phyloP scores from a whole-genome alignment of 2,888 invertebrate genomes.

The Globia sparganii region DNA sequence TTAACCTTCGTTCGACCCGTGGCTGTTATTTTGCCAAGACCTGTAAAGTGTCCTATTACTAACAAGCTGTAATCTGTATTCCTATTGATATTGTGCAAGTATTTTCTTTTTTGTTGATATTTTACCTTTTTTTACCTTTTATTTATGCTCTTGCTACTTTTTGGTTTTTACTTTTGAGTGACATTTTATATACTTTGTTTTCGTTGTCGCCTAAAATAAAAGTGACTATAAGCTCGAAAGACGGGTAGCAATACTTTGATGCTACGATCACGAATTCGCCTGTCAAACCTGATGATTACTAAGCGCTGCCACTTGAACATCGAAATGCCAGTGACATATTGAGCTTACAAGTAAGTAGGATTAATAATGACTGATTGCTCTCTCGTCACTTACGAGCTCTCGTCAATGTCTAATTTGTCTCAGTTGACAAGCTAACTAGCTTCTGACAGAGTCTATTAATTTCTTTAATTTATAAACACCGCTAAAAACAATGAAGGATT shows the following conservation, averaged over 20 bases:
- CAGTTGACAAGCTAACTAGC: constrained; percentile 58
- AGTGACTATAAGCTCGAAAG: background rate
- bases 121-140: no score
- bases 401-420: constrained; percentile 59
- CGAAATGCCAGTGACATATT: constrained; percentile 19
- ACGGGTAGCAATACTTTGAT: background rate
- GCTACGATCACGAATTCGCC: background rate
- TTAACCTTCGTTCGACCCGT: no score
- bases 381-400: constrained; percentile 31
- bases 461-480: constrained; percentile 31
- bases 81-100: background rate
- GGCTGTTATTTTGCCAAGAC: no score
- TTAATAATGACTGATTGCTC: constrained; percentile 47
- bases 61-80: background rate
- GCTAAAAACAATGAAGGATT: constrained; percentile 9
- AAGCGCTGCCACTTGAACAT: constrained; percentile 37
- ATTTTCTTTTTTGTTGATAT: no score
- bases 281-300: constrained; percentile 41
- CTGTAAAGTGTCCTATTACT: background rate
- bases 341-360: constrained; percentile 19
- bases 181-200: no score
- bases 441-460: constrained; percentile 44
- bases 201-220: constrained; percentile 15
- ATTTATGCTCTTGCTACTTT: no score
- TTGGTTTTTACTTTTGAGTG: no score